Conservation (phyloP, 2,113 vertebrate species). For the Lampris megalopsis region DNA sequence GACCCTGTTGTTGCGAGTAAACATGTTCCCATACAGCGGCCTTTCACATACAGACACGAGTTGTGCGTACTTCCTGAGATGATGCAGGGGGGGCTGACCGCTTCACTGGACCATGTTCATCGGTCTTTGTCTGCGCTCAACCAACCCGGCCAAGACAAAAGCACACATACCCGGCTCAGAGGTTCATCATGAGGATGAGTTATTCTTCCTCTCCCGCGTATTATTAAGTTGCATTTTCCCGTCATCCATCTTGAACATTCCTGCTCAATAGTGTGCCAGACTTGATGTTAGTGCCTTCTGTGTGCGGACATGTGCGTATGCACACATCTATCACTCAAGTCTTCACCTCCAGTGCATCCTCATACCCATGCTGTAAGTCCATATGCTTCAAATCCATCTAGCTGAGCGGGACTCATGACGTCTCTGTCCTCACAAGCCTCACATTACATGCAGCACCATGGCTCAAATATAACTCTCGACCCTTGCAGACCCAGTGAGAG, state of each 20-base stretch:
- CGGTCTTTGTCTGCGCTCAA: conserved; percentile 12
- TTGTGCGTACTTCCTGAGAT: no score
- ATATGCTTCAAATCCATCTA: no score
- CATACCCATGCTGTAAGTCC: background rate
- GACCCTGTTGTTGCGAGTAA: background rate
- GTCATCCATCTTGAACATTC: background rate
- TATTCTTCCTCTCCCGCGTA: background rate
- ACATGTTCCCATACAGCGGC: background rate
- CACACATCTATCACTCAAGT: background rate
- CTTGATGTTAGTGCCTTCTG: background rate
- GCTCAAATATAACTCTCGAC: conserved; percentile 4
- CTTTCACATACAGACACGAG: background rate
- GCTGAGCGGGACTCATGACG: no score
- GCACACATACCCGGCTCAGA: background rate
- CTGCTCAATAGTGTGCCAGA: background rate
- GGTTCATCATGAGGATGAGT: background rate
- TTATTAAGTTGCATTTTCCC: background rate
- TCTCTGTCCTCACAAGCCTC: conserved; percentile 9
- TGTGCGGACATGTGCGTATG: background rate
- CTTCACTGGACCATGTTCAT: conserved; percentile 8
- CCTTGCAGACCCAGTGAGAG: conserved; percentile 21
- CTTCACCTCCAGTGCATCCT: background rate
- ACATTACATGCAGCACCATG: conserved; percentile 31
- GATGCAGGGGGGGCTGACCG: background rate
- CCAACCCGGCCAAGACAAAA: conserved; percentile 3